Evolutionary conservation across 2,888 invertebrate species (phyloP), one percentile per base, ranked within the genome.

Genomic region (Blastobasis adustella): DNA sequence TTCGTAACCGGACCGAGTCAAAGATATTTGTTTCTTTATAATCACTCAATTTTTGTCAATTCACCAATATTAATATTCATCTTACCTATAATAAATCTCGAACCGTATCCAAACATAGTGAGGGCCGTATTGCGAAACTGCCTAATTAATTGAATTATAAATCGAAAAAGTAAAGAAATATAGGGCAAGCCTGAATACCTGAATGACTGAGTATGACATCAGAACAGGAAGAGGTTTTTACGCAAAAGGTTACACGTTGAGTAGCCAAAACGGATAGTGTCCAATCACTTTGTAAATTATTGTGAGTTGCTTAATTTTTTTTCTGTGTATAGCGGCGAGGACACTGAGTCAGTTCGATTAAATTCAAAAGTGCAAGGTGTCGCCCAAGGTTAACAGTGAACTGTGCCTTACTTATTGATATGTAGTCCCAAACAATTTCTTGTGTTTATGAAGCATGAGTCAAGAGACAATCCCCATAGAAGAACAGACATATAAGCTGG

Each of bases 321-420:
- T 23, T 42, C 43, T 49, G 38, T 49, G 51, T 51, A n/a, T n/a
- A n/a, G n/a, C n/a, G 48, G 51, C 54, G 49, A 54, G 54, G 54
- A 46, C 51, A 51, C 7, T 5, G n/a, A 37, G 5, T 45, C 49
- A 48, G n/a, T 40, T 46, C 50, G 49, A 54, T 49, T 54, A 46
- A 49, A 49, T 49, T 44, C 49, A 54, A 46, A 54, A 54, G 54
- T 51, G 51, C 54, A 54, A 54, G 54, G 54, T 45, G 37, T 52
- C 36, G 52, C 47, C 10, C 53, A 53, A 53, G 53, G 53, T 50
- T 46, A n/a, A 39, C 23, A 23, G 23, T 23, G 23, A 23, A 23
- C 3, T 23, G 23, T 23, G 23, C 23, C 23, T 23, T 23, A 23
- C 23, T 23, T 23, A 3, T 23, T 23, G 23, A 23, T 23, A 23